Evolutionary conservation across 2,113 vertebrate species (phyloP).

Genomic region (Rhinichthys klamathensis): DNA sequence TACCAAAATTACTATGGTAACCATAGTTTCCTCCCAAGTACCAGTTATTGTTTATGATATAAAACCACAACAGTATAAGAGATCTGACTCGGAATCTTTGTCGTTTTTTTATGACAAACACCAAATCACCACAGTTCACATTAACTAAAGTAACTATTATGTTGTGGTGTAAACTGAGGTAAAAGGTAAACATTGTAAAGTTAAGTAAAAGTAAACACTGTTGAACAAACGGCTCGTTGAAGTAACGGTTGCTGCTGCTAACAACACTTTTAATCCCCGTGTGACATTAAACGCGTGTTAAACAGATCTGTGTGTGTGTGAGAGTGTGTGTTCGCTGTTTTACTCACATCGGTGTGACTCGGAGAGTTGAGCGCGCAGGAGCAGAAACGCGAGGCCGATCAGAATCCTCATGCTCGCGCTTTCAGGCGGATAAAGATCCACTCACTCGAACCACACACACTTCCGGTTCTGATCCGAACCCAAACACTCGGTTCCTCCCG

Average conservation of each 20-base stretch:
- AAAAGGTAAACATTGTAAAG: background rate
- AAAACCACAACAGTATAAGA: background rate
- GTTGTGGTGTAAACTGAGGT: background rate
- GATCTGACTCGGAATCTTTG: background rate
- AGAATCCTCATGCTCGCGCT: slow-evolving; percentile 69
- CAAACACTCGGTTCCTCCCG: slow-evolving; percentile 64
- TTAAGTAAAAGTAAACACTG: background rate
- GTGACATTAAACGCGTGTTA: background rate
- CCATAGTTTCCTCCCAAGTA: background rate
- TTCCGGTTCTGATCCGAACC: slow-evolving; percentile 34
- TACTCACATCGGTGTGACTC: slow-evolving; percentile 75
- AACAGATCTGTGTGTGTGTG: no score
- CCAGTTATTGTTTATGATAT: background rate
- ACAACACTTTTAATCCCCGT: background rate
- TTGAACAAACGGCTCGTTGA: background rate
- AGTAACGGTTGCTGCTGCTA: background rate
- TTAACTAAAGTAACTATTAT: background rate
- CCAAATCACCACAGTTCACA: background rate
- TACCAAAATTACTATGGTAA: background rate
- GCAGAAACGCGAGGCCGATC: slow-evolving; percentile 66
- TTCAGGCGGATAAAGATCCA: slow-evolving; percentile 17
- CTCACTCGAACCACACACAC: background rate
- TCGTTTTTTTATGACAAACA: background rate
- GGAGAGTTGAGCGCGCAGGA: slow-evolving; percentile 66
- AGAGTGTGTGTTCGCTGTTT: no score